A percentile compares a stretch with the other conserved stretches of the same genome.
These are phyloP conservation scores for Eulemur rubriventer DNA, from an alignment of 2,797 vertebrate species.

Conservation along the genomic window DNA sequence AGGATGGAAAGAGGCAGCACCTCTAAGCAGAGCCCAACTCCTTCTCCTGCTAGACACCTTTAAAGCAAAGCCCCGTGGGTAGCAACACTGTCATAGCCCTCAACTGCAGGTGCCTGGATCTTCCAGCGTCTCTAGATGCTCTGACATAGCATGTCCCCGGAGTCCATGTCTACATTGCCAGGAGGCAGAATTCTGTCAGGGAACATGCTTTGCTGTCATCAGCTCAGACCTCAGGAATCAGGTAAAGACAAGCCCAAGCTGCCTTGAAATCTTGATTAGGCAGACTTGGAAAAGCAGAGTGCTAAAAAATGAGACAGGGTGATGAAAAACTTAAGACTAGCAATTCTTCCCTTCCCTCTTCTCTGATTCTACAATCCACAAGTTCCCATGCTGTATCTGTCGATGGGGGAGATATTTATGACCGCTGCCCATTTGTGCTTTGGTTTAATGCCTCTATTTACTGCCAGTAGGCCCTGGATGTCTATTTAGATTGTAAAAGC, in stretches of 20 bases:
- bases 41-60: background rate
- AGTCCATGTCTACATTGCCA: conserved; percentile 41
- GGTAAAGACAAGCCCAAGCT: conserved; percentile 36
- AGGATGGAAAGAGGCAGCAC: background rate
- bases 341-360: background rate
- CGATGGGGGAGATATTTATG: background rate
- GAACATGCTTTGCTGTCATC: conserved; percentile 56
- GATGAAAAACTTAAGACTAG: background rate
- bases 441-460: background rate
- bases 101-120: background rate
- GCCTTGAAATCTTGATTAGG: background rate
- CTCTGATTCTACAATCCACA: background rate
- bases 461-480: background rate
- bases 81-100: background rate
- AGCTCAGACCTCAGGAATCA: conserved; percentile 46
- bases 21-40: background rate
- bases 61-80: background rate
- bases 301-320: background rate
- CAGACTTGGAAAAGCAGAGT: background rate
- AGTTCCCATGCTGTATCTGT: background rate
- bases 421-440: background rate
- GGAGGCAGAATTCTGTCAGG: conserved; percentile 59
- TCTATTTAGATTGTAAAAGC: conserved; percentile 2
- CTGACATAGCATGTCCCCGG: background rate
- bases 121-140: background rate